These are phyloP conservation scores for zebrafish (Danio rerio) DNA, from an alignment of 2,113 vertebrate genomes.

Conservation along the genomic window DNA sequence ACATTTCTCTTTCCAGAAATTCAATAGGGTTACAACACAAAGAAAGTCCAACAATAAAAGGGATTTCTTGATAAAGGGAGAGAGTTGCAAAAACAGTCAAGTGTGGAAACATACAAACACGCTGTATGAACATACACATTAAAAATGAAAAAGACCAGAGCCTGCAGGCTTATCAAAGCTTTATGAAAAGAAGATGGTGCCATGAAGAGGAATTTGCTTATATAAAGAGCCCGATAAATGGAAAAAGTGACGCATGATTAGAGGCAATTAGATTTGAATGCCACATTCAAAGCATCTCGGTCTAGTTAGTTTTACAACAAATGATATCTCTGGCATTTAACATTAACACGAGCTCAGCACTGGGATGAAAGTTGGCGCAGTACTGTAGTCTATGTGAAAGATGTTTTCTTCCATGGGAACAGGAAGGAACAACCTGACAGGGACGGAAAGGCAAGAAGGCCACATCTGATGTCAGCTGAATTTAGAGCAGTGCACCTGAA, in stretches of 20 bases:
- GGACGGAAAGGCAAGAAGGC: conserved; percentile 63
- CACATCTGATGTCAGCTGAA: conserved; percentile 33
- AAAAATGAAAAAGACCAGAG: background rate
- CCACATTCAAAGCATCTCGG: conserved; percentile 23
- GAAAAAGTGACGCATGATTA: background rate
- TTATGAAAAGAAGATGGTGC: conserved; percentile 21
- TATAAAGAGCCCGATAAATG: conserved; percentile 8
- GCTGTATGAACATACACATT: background rate
- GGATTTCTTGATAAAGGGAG: background rate
- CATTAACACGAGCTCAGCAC: background rate
- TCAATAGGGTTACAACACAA: background rate
- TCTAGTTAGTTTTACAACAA: background rate
- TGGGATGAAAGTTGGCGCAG: too few relatives aligned
- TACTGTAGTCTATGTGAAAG: background rate
- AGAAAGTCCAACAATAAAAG: background rate
- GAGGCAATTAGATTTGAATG: conserved; percentile 23
- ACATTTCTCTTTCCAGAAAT: background rate
- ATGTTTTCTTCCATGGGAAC: conserved; percentile 42
- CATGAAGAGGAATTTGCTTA: background rate
- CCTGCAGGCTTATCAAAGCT: background rate
- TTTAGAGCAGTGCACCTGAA: background rate
- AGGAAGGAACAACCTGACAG: conserved; percentile 72
- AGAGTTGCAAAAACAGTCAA: conserved; percentile 16
- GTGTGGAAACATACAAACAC: conserved; percentile 16
- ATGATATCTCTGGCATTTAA: background rate